Conservation (phyloP, 2,888 invertebrate genomes). For the Eristalinus aeneus region DNA sequence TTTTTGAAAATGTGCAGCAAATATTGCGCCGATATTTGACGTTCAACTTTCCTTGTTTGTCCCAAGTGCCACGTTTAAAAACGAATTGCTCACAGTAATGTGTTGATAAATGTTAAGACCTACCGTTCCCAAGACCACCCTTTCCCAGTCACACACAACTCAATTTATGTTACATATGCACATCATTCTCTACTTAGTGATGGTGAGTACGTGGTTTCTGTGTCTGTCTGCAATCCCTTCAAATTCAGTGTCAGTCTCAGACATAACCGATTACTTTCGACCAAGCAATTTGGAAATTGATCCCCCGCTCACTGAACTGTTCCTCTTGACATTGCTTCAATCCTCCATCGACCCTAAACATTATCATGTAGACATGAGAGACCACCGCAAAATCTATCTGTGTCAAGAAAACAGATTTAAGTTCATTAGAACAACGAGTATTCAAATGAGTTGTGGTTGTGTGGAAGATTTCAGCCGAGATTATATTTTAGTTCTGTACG, state of each 20-base stretch:
- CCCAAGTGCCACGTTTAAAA: too few relatives aligned
- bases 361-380: not conserved
- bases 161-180: not conserved
- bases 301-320: not conserved
- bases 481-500: not conserved
- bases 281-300: not conserved
- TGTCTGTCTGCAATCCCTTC: not conserved
- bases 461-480: not conserved
- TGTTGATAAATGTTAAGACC: too few relatives aligned
- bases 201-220: not conserved
- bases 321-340: not conserved
- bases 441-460: not conserved
- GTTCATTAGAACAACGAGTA: not conserved
- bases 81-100: too few relatives aligned
- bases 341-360: not conserved
- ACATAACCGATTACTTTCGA: not conserved
- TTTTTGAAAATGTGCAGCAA: too few relatives aligned
- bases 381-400: not conserved
- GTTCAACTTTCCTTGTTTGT: too few relatives aligned
- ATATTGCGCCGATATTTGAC: too few relatives aligned
- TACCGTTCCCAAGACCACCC: too few relatives aligned
- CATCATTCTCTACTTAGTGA: not conserved
- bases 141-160: too few relatives aligned
- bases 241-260: not conserved
- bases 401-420: not conserved